Base-by-base conservation (phyloP, 2,797 vertebrate genomes). In the Myripristis murdjan region DNA sequence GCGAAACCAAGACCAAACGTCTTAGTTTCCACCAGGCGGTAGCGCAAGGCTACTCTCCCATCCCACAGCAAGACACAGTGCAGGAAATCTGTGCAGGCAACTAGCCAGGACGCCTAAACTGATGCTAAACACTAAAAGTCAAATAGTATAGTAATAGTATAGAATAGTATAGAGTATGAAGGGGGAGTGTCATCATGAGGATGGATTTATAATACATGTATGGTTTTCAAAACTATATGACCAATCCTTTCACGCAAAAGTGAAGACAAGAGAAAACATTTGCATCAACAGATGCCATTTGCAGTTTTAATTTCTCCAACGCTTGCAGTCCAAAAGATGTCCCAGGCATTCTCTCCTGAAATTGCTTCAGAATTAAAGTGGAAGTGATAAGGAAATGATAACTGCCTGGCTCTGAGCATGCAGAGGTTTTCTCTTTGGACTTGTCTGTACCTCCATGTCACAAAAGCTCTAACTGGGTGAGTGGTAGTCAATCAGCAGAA, bases 71-170 rank as follows among this genome's bases (percentile, higher is more conserved):
- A 53, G 90, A 90, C 43, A 52, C 70, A 71, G 79, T 89, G 53
- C 84, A 85, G 66, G 83, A 88, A 49, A 44, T 75, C 46, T 72
- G 39, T 72, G 67, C 86, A 91, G 92, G 89, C 89, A 91, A 93
- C 72, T 70, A 47, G 46, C 70, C 61, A 63, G 16, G 68, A 64
- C 59, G 2, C 60, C 43, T 56, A 43, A n/a, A 16, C 43, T 35
- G 15, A 71, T 48, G 35, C 35, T 58, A 23, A 31, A 12, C 55
- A 58, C 66, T 72, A 57, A 64, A 56, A 70, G 56, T 58, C 33
- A 73, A 62, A 51, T 60, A 1, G 70, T 49, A 74, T 57, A 58
- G 63, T 15, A 14, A 8, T 52, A 71, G 48, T 31, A 33, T 31
- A 56, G 15, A 70, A 65, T 60, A 8, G 1, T 47, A 44, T 10